A percentile compares a stretch with the other conserved stretches of the same genome.
Conservation (phyloP, 1,140 invertebrate species). For the Leptinotarsa texana region DNA sequence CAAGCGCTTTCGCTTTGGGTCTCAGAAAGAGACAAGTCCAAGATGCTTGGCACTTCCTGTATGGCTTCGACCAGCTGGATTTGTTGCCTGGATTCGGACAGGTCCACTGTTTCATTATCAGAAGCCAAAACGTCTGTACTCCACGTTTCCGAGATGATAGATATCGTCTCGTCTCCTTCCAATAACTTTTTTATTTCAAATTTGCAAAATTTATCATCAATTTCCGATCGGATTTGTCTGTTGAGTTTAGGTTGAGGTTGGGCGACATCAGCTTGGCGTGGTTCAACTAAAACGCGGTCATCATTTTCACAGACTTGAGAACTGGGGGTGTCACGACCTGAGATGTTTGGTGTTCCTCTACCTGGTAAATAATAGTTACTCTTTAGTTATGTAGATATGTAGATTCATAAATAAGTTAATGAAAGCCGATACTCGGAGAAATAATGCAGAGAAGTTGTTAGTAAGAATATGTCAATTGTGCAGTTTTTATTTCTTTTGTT, state of each 20-base stretch:
- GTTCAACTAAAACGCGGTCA: constrained; percentile 59
- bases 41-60: constrained; percentile 52
- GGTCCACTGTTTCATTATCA: constrained; percentile 87
- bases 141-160: constrained; percentile 96
- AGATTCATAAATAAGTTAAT: too few species aligned
- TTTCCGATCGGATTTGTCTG: constrained; percentile 87
- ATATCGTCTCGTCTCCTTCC: constrained; percentile 89
- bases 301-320: constrained; percentile 88
- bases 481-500: too few species aligned
- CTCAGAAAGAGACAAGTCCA: constrained; percentile 83
- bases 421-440: constrained; percentile 70
- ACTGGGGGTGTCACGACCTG: constrained; percentile 91
- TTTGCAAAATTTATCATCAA: constrained; percentile 98
- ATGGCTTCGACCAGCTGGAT: constrained; percentile 43
- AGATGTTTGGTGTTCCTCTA: constrained; percentile 74
- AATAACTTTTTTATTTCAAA: constrained; percentile 92
- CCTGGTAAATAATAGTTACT: constrained; percentile 74
- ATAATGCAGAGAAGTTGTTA: too few species aligned
- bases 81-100: constrained; percentile 62
- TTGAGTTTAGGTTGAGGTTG: constrained; percentile 57
- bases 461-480: too few species aligned
- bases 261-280: constrained; percentile 57
- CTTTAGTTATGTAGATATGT: too few species aligned
- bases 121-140: constrained; percentile 94
- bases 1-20: constrained; percentile 92